These are phyloP conservation scores for Upupa epops DNA, from an alignment of 2,113 vertebrate species.

Conservation along the genomic window DNA sequence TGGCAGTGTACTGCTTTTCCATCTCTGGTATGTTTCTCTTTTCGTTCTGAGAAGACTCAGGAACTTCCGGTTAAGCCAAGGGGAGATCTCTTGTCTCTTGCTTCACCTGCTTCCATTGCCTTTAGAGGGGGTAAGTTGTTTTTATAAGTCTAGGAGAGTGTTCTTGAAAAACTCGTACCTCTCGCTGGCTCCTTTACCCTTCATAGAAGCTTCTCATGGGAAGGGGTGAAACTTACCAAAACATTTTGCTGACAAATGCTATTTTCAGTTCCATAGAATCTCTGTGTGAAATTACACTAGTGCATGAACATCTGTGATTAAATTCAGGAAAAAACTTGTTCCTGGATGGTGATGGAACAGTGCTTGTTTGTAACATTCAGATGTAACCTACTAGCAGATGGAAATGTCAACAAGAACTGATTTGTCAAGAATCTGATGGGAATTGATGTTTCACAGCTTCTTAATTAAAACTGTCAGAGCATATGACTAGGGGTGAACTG, in stretches of 20 bases:
- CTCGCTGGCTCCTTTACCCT: too few species aligned
- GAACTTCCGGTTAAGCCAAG: too few species aligned
- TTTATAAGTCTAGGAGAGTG: too few species aligned
- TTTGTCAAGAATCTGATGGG: neutral
- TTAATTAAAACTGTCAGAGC: neutral
- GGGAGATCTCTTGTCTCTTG: too few species aligned
- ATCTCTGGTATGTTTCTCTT: too few species aligned
- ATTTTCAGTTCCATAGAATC: neutral
- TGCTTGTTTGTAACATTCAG: neutral
- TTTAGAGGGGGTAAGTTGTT: too few species aligned
- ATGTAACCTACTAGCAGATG: neutral
- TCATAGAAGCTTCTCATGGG: too few species aligned
- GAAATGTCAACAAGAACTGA: neutral
- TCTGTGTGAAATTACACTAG: neutral
- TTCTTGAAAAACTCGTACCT: too few species aligned
- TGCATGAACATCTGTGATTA: neutral
- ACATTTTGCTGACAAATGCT: neutral
- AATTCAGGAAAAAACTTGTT: neutral
- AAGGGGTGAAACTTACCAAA: neutral
- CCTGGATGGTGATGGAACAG: neutral
- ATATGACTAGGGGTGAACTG: neutral
- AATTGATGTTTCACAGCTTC: neutral
- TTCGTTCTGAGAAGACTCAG: too few species aligned
- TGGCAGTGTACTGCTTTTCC: too few species aligned
- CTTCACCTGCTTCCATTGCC: too few species aligned